Conservation (phyloP, 2,888 invertebrate genomes). For the Drosophila borealis region DNA sequence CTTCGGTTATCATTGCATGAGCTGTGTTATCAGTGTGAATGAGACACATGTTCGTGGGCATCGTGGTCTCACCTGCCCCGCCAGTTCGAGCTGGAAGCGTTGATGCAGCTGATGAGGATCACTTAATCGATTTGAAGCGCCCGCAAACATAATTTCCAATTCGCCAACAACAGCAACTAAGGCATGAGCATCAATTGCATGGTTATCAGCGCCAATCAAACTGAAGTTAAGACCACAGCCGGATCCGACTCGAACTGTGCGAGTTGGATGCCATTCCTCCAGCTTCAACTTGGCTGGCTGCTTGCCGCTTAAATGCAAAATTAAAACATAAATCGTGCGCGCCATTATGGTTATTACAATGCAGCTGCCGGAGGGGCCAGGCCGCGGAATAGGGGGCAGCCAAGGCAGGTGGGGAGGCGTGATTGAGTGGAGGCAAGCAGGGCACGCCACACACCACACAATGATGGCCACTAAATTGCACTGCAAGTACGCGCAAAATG, state of each 20-base stretch:
- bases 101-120: constrained; percentile 63
- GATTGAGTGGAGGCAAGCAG: constrained; percentile 67
- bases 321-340: constrained; percentile 83
- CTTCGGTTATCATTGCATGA: not conserved
- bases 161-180: constrained; percentile 17
- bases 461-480: constrained; percentile 56
- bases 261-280: constrained; percentile 7
- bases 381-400: not conserved
- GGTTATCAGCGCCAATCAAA: constrained; percentile 81
- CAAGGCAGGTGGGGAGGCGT: constrained; percentile 34
- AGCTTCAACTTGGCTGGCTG: constrained; percentile 22
- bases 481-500: constrained; percentile 75
- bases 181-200: constrained; percentile 65
- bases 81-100: constrained; percentile 14
- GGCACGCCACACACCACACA: constrained; percentile 27
- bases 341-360: constrained; percentile 83
- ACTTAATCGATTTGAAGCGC: constrained; percentile 80
- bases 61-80: constrained; percentile 23
- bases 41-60: constrained; percentile 7
- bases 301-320: constrained; percentile 79
- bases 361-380: constrained; percentile 51
- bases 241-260: constrained; percentile 7
- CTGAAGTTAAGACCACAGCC: constrained; percentile 64
- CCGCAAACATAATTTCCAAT: constrained; percentile 72
- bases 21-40: constrained; percentile 26